Evolutionary conservation across 1,140 invertebrate genomes (phyloP).

Genomic region (Gonioctena quinquepunctata): DNA sequence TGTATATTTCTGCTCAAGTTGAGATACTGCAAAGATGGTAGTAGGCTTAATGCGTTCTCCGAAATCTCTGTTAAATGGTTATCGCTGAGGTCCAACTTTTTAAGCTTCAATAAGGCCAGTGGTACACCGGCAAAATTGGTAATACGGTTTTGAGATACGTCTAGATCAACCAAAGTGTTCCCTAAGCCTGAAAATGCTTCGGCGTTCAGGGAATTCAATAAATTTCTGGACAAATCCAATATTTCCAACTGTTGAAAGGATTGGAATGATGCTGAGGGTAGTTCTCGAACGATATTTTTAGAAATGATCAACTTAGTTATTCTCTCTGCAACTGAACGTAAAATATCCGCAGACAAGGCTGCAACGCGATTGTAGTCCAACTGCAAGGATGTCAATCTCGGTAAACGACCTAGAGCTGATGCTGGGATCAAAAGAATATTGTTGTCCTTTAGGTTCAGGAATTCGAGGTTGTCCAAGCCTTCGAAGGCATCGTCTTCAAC

Average conservation of each 20-base stretch:
- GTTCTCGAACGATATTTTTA: conserved; percentile 84
- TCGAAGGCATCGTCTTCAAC: conserved; percentile 85
- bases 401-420: conserved; percentile 73
- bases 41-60: conserved; percentile 68
- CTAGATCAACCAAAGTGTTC: conserved; percentile 71
- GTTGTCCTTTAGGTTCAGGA: conserved; percentile 83
- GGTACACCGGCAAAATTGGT: conserved; percentile 67
- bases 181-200: conserved; percentile 78
- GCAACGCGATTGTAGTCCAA: conserved; percentile 87
- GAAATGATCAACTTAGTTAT: conserved; percentile 71
- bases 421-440: conserved; percentile 84
- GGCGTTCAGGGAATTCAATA: conserved; percentile 70
- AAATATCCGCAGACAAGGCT: conserved; percentile 78
- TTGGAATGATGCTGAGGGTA: conserved; percentile 77
- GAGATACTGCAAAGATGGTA: conserved; percentile 71
- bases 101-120: conserved; percentile 66
- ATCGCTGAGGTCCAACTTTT: conserved; percentile 75
- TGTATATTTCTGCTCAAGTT: conserved; percentile 80
- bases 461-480: conserved; percentile 75
- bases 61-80: conserved; percentile 76
- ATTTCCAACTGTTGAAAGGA: conserved; percentile 74
- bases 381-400: conserved; percentile 73
- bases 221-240: conserved; percentile 79
- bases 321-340: conserved; percentile 66
- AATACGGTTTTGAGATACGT: conserved; percentile 77